Evolutionary conservation across 2,113 vertebrate species (phyloP).

Genomic region (Tupaia chinensis): DNA sequence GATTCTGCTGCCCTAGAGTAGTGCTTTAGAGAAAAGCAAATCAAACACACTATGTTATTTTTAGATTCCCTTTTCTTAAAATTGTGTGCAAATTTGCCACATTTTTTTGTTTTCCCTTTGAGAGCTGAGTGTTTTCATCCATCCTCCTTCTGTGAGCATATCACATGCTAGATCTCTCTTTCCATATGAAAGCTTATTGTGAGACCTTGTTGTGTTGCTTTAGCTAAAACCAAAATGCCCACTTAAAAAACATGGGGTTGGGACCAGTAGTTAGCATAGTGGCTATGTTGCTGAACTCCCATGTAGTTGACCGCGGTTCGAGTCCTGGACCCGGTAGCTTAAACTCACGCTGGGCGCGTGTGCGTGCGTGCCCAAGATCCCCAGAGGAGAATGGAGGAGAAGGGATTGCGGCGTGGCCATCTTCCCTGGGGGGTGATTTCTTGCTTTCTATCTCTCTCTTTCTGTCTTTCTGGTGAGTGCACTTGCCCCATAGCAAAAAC

Average conservation of each 20-base stretch:
- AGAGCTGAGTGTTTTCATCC: neutral
- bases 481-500: no score
- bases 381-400: no score
- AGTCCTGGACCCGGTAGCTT: no score
- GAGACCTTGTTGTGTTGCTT: neutral
- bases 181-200: neutral
- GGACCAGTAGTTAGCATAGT: no score
- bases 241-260: neutral
- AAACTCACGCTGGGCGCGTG: no score
- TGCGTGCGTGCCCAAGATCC: no score
- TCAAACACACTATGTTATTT: neutral
- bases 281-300: no score
- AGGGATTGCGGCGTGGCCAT: no score
- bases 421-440: no score
- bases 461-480: no score
- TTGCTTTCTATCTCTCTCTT: no score
- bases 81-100: neutral
- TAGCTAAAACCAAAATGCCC: neutral
- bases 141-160: neutral
- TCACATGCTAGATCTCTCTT: neutral
- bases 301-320: no score
- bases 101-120: neutral
- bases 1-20: neutral
- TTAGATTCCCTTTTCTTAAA: slow-evolving; percentile 10
- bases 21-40: neutral